phyloP scores from a whole-genome alignment of 1,140 invertebrate species.

The Musca vetustissima region DNA sequence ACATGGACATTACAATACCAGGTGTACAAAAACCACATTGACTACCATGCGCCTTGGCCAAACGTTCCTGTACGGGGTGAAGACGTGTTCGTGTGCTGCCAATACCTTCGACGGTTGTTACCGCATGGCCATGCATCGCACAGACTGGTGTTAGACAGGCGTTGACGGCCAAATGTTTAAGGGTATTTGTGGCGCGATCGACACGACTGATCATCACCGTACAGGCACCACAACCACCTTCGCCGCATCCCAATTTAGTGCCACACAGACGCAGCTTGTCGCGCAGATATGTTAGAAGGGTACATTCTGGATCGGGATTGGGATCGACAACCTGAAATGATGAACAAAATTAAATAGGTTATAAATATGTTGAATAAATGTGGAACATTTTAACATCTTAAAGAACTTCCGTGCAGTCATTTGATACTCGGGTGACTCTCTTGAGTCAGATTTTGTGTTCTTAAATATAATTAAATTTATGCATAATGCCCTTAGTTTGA shows the following conservation, averaged over 20 bases:
- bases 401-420: too few species aligned
- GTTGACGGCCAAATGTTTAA: conserved; percentile 87
- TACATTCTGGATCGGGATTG: conserved; percentile 81
- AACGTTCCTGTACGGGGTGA: conserved; percentile 82
- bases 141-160: conserved; percentile 85
- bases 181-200: conserved; percentile 63
- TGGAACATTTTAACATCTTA: too few species aligned
- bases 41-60: conserved; percentile 84
- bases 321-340: conserved; percentile 67
- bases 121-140: conserved; percentile 78
- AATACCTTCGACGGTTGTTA: conserved; percentile 89
- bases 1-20: conserved; percentile 95
- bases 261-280: conserved; percentile 79
- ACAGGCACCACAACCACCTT: conserved; percentile 93
- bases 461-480: too few species aligned
- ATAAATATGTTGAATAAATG: too few species aligned
- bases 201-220: conserved; percentile 86
- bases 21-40: conserved; percentile 92
- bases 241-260: conserved; percentile 88
- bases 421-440: too few species aligned
- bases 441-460: too few species aligned
- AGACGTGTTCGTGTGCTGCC: conserved; percentile 70
- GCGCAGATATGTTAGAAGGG: conserved; percentile 80
- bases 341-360: neutral
- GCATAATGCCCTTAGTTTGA: too few species aligned